Evolutionary conservation across 2,888 invertebrate species (phyloP).

Genomic region (Dynastes hyllus): DNA sequence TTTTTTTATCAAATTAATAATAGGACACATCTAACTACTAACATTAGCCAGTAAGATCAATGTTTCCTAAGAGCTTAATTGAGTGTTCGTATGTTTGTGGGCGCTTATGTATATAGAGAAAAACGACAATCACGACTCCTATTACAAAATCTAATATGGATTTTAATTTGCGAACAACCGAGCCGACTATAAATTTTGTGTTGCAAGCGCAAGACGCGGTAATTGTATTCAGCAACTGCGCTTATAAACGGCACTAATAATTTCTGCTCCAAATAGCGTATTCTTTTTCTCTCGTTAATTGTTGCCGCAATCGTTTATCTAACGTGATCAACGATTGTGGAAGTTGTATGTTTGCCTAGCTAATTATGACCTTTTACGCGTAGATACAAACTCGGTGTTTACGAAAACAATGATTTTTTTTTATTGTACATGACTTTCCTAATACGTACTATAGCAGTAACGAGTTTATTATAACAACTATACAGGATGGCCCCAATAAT

Average conservation of each 20-base stretch:
- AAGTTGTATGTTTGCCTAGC: constrained; percentile 11
- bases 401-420: too few species aligned
- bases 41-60: too few species aligned
- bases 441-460: too few species aligned
- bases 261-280: constrained; percentile 38
- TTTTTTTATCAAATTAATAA: too few species aligned
- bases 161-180: constrained; percentile 7
- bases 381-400: too few species aligned
- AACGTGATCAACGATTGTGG: constrained; percentile 14
- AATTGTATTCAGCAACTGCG: constrained; percentile 19
- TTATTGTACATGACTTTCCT: too few species aligned
- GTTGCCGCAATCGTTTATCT: constrained; percentile 12
- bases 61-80: too few species aligned
- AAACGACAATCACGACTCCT: constrained; percentile 4
- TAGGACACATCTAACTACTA: too few species aligned
- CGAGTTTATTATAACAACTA: too few species aligned
- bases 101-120: background rate
- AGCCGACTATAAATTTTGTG: constrained; percentile 12
- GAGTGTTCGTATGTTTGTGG: too few species aligned
- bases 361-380: constrained; percentile 14
- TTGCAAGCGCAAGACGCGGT: constrained; percentile 23
- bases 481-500: too few species aligned
- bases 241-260: constrained; percentile 21
- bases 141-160: constrained; percentile 6
- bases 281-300: constrained; percentile 36